Evolutionary conservation across 2,113 vertebrate species (phyloP), one percentile per base, ranked within the genome.

Genomic region (Zosterops japonicus): DNA sequence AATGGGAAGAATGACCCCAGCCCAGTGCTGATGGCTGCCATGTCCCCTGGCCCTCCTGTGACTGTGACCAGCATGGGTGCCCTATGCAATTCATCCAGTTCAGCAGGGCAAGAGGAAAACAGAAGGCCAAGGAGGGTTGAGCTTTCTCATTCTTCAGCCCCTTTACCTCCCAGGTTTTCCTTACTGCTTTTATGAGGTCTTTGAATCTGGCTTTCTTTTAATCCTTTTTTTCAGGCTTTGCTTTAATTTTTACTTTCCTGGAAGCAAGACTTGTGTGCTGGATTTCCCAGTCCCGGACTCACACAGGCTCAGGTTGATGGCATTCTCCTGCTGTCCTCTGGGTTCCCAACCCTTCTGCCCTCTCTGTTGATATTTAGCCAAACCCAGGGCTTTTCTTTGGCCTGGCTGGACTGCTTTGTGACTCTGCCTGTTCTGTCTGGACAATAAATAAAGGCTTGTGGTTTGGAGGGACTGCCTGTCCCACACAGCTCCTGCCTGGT

Each of bases 391-490:
- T 86, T 49, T 72, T 11, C 57, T 31, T 74, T 74, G 36, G 28
- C 29, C 22, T 65, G 31, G 18, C 49, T 23, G 23, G 31, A 13
- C 27, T 60, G 33, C n/a, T 50, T 71, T 2, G 2, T 71, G 65
- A 39, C n/a, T 70, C 41, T 89, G 25, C 19, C 27, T 57, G 33
- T 28, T 69, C 29, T 87, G 36, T n/a, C 41, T 56, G 33, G 20
- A 85, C 29, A 93, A 64, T 8, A 31, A 94, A 91, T 94, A 96
- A 95, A 96, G 14, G 9, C 14, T 74, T 55, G 8, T 31, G 35
- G 10, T 55, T 93, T 79, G 60, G 13, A 89, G 23, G 18, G 20
- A 5, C 57, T 85, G 29, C 28, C 25, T 20, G 28, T 14, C 46
- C 33, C 22, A 36, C 59, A 56, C 52, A 78, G 11, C 14, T 93